A percentile compares a stretch with the other conserved stretches of the same genome.
Conservation (phyloP, 23 tunicate species). For the Ascidia mentula region DNA sequence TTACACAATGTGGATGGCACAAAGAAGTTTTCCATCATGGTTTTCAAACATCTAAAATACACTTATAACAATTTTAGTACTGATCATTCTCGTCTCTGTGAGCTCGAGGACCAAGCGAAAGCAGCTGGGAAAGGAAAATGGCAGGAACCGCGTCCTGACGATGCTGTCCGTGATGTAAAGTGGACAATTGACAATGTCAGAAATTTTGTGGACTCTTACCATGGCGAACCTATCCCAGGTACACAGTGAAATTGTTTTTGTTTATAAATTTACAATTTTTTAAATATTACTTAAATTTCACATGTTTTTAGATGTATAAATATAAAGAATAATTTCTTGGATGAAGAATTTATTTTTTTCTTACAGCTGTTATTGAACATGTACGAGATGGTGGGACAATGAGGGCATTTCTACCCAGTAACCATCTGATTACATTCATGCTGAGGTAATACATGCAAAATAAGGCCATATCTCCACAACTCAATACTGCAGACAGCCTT, state of each 20-base stretch:
- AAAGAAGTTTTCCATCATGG: not conserved
- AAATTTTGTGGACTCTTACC: slow-evolving; percentile 84
- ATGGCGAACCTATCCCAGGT: slow-evolving; percentile 86
- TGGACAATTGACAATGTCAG: slow-evolving; percentile 83
- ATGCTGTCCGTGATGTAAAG: slow-evolving; percentile 55
- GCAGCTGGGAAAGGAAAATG: slow-evolving; percentile 77
- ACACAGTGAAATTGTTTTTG: too few species aligned
- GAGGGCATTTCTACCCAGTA: slow-evolving; percentile 77
- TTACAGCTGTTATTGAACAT: slow-evolving; percentile 88
- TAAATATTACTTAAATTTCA: too few species aligned
- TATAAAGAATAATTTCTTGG: too few species aligned
- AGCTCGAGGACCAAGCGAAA: slow-evolving; percentile 89
- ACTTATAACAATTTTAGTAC: slow-evolving; percentile 26
- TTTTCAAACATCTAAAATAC: not conserved
- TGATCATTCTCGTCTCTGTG: slow-evolving; percentile 47
- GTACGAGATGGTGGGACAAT: slow-evolving; percentile 91
- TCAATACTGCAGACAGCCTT: not conserved
- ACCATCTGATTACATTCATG: slow-evolving; percentile 87
- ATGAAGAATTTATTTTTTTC: not conserved
- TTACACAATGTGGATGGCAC: not conserved
- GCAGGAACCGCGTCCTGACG: slow-evolving; percentile 57
- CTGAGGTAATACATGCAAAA: slow-evolving; percentile 53
- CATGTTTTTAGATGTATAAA: too few species aligned
- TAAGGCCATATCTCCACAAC: not conserved
- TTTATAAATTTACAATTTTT: too few species aligned